Conservation (phyloP, 2,888 invertebrate species). For the Eumacrocentrus americanus region DNA sequence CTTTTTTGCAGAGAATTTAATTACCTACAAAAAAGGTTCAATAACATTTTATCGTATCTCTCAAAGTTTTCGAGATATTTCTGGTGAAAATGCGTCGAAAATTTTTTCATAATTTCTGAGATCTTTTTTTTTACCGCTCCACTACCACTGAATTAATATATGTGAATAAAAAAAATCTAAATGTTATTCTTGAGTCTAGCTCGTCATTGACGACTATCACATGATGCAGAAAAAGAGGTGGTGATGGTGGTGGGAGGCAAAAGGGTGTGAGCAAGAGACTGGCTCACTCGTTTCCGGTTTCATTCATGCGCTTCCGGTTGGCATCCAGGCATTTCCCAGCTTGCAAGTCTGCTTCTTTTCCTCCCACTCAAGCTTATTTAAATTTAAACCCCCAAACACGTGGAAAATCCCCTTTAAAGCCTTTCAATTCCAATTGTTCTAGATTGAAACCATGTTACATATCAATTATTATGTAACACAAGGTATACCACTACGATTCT, state of each 20-base stretch:
- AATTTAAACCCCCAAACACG: too few relatives aligned
- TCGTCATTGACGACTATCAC: too few relatives aligned
- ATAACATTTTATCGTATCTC: background rate
- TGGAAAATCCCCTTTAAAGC: too few relatives aligned
- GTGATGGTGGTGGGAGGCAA: constrained; percentile 7
- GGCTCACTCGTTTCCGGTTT: constrained; percentile 43
- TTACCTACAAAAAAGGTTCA: background rate
- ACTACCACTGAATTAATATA: background rate
- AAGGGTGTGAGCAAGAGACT: constrained; percentile 21
- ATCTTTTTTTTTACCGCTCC: background rate
- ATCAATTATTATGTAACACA: too few relatives aligned
- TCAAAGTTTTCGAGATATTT: background rate
- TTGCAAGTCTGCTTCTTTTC: constrained; percentile 4
- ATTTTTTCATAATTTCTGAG: background rate
- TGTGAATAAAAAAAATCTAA: background rate
- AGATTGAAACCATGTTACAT: too few relatives aligned
- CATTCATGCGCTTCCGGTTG: constrained; percentile 50
- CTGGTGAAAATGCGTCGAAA: background rate
- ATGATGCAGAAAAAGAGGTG: constrained; percentile 3
- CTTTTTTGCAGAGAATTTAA: background rate
- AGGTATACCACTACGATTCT: too few relatives aligned
- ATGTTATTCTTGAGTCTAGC: too few relatives aligned
- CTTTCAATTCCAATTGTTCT: background rate
- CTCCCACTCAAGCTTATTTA: too few relatives aligned
- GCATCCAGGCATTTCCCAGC: constrained; percentile 37